Percentiles rank a stretch among this genome's conserved stretches.
phyloP scores from a whole-genome alignment of 92 coral and sea anemone genomes.

The Phenganax stokvisi region DNA sequence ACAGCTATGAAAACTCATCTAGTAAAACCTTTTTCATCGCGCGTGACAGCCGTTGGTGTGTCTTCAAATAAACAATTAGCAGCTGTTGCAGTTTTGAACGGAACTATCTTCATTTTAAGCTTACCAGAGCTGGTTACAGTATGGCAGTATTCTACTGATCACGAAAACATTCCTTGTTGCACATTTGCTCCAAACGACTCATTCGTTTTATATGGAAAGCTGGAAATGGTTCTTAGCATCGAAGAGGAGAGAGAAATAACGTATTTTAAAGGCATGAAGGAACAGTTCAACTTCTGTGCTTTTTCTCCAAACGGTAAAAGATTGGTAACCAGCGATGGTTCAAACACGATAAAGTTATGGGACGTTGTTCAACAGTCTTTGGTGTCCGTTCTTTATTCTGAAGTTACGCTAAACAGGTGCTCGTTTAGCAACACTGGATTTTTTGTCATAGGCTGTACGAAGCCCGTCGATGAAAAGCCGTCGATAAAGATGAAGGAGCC shows the following conservation, averaged over 20 bases:
- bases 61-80: not conserved
- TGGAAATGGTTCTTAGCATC: not conserved
- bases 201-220: not conserved
- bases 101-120: not conserved
- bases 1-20: too few species aligned
- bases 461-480: not conserved
- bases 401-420: not conserved
- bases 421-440: not conserved
- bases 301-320: conserved; percentile 6
- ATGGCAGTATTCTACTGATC: too few species aligned
- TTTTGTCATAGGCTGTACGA: not conserved
- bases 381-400: not conserved
- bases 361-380: not conserved
- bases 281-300: not conserved
- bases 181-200: conserved; percentile 12
- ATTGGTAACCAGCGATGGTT: not conserved
- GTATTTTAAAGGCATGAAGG: not conserved
- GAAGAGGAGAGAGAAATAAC: not conserved
- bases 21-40: too few species aligned
- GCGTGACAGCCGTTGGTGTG: too few species aligned
- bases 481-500: too few species aligned
- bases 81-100: not conserved
- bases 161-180: not conserved
- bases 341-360: not conserved
- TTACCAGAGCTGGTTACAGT: too few species aligned